Percentiles rank a stretch among this genome's conserved stretches.
Evolutionary conservation across 2,888 invertebrate species (phyloP).

Genomic region (Amphipoea lucens): DNA sequence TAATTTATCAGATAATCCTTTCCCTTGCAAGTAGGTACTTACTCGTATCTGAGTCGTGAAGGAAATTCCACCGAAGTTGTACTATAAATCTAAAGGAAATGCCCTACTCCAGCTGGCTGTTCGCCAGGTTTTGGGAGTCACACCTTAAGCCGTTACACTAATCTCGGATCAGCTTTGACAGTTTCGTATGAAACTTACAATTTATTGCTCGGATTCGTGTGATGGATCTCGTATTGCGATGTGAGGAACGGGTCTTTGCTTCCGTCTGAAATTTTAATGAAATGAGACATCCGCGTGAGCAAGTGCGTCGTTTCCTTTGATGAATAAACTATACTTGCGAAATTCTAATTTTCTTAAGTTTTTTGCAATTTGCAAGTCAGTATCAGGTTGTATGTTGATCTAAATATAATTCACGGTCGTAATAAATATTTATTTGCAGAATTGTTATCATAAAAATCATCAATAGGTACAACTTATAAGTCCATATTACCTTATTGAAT

Average conservation of each 20-base stretch:
- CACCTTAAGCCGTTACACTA: slow-evolving; percentile 55
- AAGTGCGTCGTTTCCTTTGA: not conserved
- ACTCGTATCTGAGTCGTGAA: slow-evolving; percentile 55
- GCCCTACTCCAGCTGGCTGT: slow-evolving; percentile 40
- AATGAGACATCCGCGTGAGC: not conserved
- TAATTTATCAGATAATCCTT: slow-evolving; percentile 63
- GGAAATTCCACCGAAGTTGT: slow-evolving; percentile 54
- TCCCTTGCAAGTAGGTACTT: slow-evolving; percentile 55
- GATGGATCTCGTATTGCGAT: slow-evolving; percentile 28
- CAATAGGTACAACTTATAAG: no score
- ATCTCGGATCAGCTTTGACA: slow-evolving; percentile 59
- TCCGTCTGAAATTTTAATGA: slow-evolving; percentile 18
- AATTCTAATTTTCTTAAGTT: not conserved
- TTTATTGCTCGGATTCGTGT: slow-evolving; percentile 41
- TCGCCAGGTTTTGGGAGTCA: slow-evolving; percentile 52
- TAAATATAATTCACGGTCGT: no score
- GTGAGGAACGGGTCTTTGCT: slow-evolving; percentile 5
- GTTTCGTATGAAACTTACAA: slow-evolving; percentile 50
- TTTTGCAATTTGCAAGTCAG: not conserved
- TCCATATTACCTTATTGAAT: no score
- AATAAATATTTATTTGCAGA: no score
- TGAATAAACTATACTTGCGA: not conserved
- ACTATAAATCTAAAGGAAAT: slow-evolving; percentile 55
- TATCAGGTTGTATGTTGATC: no score
- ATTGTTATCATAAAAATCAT: no score